Base-by-base conservation (phyloP, 1,140 invertebrate species). In the Drosophila dunni region DNA sequence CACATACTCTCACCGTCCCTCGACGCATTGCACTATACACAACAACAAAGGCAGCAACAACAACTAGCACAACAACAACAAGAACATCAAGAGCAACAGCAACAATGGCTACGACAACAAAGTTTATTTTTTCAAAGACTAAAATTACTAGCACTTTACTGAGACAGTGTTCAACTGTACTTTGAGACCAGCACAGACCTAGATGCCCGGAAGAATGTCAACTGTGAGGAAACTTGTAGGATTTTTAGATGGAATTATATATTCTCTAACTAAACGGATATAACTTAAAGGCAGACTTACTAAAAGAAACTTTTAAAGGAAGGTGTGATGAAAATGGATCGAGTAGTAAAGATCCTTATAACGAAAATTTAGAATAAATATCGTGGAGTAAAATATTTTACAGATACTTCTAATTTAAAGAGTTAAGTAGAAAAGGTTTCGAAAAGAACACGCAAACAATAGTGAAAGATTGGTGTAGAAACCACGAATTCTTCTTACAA, bases 91-190 rank as follows among this genome's bases (percentile, higher is more conserved):
- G 9, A 15, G 29, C 11, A 29, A 34, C 33, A 50, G 29, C 20
- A 53, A 29, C 48, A 65, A 24, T 50, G 50, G 7, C 38, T 50
- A 15, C 46, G 33, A 62, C 50, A 60, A 60, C 36, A 45, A 62
- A 34, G 45, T 64, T 54, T 34, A 44, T 64, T 64, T 64, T 80
- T 76, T 66, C 65, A 78, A 81, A 77, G 61, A 63, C 51, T 51
- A 72, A 86, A 86, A 86, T 88, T 86, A 79, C 79, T 66, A 78
- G 79, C 83, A 85, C 82, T 86, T 81, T 75, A 79, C 78, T 73
- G 67, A 51, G 79, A 61, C 79, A 78, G 63, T 82, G 79, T 68
- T 64, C 80, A 72, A 88, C 84, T 88, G 77, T 88, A 89, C 84
- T 75, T 63, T 61, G 13, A 38, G 20, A 38, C 44, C 24, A 81